Evolutionary conservation across 1,140 invertebrate genomes (phyloP), one percentile per base, ranked within the genome.

Genomic region (Leptopilina clavipes): DNA sequence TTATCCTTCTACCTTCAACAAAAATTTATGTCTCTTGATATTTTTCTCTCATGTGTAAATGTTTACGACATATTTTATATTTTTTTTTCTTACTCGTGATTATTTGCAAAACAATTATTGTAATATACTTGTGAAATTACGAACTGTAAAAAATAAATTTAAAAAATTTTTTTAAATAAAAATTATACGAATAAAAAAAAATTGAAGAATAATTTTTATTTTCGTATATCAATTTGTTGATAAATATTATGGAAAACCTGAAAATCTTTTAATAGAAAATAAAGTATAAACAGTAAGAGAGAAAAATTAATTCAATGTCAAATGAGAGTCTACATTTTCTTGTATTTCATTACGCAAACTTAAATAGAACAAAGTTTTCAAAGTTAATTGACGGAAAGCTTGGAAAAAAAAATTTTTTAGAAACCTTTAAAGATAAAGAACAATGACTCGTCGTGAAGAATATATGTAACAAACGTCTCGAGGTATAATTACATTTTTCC

Each of bases 401-500:
- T 7, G 5, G 48, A n/a, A 52, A 52, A 52, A 40, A 8, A 9
- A n/a, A n/a, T n/a, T 40, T 7, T 40, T 40, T 6, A 40, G 37
- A n/a, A n/a, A 3, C 48, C n/a, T 17, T 48, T 52, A 52, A n/a
- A 52, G 48, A 31, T 65, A 65, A 65, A 65, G 14, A 8, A 14
- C 22, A 31, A 65, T 12, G 25, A 31, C 22, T 8, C 10, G 1
- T 54, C 52, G 52, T 19, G 59, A 65, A 31, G 25, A 65, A 40
- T 40, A 40, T 9, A 8, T 19, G n/a, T n/a, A n/a, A 54, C 17
- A 54, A 18, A 54, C 18, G 52, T 54, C 17, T 11, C 19, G 7
- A 54, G 52, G 52, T 9, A 40, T 54, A 54, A 54, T 54, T 54
- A 19, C 52, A 54, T 18, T 54, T 54, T 54, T 54, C 52, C 52